Percentiles rank a stretch among this genome's conserved stretches.
Evolutionary conservation across 1,140 invertebrate species (phyloP).

Genomic region (Tetragnatha versicolor): DNA sequence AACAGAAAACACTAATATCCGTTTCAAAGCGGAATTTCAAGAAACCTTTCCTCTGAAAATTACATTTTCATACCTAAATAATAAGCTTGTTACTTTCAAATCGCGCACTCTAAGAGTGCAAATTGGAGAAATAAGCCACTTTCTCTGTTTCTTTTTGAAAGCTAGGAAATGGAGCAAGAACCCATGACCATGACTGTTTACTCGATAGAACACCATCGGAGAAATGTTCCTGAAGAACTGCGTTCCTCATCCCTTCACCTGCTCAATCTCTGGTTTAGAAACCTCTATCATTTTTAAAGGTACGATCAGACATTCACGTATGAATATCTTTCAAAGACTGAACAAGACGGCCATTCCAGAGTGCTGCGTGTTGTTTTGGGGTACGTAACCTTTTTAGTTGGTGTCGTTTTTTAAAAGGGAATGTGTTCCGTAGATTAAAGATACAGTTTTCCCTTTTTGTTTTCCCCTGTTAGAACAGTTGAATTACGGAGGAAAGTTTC

Average conservation of each 20-base stretch:
- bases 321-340: slow-evolving; percentile 33
- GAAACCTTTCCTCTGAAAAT: too few relatives aligned
- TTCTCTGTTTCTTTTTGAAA: slow-evolving; percentile 10
- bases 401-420: too few relatives aligned
- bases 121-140: not conserved
- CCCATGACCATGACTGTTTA: slow-evolving; percentile 21
- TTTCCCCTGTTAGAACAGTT: too few relatives aligned
- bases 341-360: not conserved
- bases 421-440: too few relatives aligned
- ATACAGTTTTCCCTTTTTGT: too few relatives aligned
- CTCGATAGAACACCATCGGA: slow-evolving; percentile 12
- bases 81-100: too few relatives aligned
- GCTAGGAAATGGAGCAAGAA: slow-evolving; percentile 38
- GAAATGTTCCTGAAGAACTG: slow-evolving; percentile 31
- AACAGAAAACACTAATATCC: too few relatives aligned
- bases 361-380: not conserved
- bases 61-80: too few relatives aligned
- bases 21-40: too few relatives aligned
- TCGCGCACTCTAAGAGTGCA: too few relatives aligned
- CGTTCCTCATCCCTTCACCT: slow-evolving; percentile 21
- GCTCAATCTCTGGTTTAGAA: slow-evolving; percentile 39
- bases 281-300: slow-evolving; percentile 16
- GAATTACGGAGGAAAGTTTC: too few relatives aligned
- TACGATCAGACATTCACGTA: slow-evolving; percentile 18
- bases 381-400: too few relatives aligned